Evolutionary conservation across 2,113 vertebrate genomes (phyloP), one percentile per base, ranked within the genome.

Genomic region (Misgurnus anguillicaudatus): DNA sequence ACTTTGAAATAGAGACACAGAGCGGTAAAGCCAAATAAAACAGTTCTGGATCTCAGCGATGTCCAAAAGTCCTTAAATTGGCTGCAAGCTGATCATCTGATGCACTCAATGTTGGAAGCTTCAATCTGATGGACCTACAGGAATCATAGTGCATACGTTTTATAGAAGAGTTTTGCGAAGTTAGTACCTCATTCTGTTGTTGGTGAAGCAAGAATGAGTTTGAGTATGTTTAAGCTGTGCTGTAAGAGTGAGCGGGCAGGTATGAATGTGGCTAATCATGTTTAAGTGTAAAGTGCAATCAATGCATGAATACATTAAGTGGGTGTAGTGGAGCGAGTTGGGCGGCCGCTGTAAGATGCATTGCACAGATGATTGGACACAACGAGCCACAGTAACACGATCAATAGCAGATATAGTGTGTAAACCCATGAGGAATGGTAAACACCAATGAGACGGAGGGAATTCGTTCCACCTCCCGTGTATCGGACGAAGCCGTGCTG

Each of bases 271-370:
- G 93, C 93, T 95, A 95, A 96, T 97, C 95, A 94, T 93, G 95
- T 89, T 94, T 93, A 91, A 94, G 94, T 93, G 93, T 94, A 96
- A 96, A 94, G 95, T 95, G 94, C 94, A 97, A 97, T 98, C 96
- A 97, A 96, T 98, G 94, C 92, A 91, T 94, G 96, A 96, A 97
- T 98, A 94, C 94, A 96, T 98, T 96, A 97, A 86, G 94, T 94
- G 93, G 95, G 96, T 95, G 92, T 94, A 95, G 97, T 94, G 94
- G 94, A 93, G 93, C 95, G 96, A 95, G 94, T 97, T 95, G 90
- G 93, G 90, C 94, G 93, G 93, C 94, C 95, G 93, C 94, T 93
- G 90, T 90, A 91, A 97, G 95, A 97, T 93, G 91, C 92, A 94
- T 94, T 93, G 92, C 88, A 92, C 92, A 95, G 90, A 91, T 92